Conservation (phyloP, 2,797 vertebrate species). For the Tangara arthus region DNA sequence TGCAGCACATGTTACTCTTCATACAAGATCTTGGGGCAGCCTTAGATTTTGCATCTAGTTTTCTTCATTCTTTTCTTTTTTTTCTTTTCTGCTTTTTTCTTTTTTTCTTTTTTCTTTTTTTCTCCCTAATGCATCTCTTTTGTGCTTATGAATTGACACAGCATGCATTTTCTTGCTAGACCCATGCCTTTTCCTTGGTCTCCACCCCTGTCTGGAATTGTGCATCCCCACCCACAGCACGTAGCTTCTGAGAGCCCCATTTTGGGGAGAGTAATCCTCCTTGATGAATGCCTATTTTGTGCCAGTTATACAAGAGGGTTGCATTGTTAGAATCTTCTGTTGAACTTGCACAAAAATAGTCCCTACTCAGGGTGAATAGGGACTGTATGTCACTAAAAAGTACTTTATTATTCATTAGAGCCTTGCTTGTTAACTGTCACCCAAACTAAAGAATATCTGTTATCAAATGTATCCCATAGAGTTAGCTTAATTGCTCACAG, state of each 20-base stretch:
- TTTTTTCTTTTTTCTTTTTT: accelerated
- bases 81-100: accelerated
- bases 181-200: conserved; percentile 67
- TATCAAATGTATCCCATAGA: conserved; percentile 66
- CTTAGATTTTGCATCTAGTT: not conserved
- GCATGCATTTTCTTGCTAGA: conserved; percentile 59
- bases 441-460: conserved; percentile 70
- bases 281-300: conserved; percentile 79
- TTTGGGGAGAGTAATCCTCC: conserved; percentile 65
- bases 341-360: conserved; percentile 76
- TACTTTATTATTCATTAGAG: conserved; percentile 72
- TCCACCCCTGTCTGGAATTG: conserved; percentile 74
- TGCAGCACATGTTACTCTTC: not conserved
- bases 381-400: conserved; percentile 63
- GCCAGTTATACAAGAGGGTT: conserved; percentile 70
- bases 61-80: accelerated
- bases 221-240: conserved; percentile 66
- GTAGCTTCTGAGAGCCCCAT: conserved; percentile 65
- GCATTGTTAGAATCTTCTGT: conserved; percentile 69
- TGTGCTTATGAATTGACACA: conserved; percentile 59
- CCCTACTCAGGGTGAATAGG: conserved; percentile 68
- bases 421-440: conserved; percentile 65
- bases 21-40: not conserved
- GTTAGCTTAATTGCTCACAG: conserved; percentile 63
- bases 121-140: not conserved